Conservation (phyloP, 2,888 invertebrate genomes). For the Ectemnius cavifrons region DNA sequence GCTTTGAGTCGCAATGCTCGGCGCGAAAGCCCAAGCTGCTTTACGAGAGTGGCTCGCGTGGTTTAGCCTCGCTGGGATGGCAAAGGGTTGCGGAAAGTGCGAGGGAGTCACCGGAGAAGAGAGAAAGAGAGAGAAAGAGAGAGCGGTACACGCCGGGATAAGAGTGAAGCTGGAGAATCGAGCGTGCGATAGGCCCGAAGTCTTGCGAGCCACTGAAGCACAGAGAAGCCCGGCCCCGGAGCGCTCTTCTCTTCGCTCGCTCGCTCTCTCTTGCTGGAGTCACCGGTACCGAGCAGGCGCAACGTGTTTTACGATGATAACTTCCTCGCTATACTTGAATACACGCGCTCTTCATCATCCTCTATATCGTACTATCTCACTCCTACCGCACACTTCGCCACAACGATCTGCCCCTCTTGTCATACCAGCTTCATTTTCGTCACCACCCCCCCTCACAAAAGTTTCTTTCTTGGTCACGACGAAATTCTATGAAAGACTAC, state of each 20-base stretch:
- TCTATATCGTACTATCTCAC: background rate
- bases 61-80: background rate
- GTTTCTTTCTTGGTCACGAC: too few species aligned
- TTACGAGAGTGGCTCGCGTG: background rate
- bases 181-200: conserved; percentile 72
- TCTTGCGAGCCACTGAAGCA: conserved; percentile 74
- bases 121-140: conserved; percentile 10
- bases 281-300: conserved; percentile 61
- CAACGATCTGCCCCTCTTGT: too few species aligned
- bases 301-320: conserved; percentile 59
- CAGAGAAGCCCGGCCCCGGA: conserved; percentile 27
- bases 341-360: too few species aligned
- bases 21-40: too few species aligned
- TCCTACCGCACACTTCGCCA: too few species aligned
- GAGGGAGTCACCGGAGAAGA: background rate
- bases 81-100: background rate
- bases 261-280: conserved; percentile 52
- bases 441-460: too few species aligned
- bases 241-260: conserved; percentile 33
- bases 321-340: conserved; percentile 27
- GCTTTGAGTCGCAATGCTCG: too few species aligned
- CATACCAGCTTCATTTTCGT: too few species aligned
- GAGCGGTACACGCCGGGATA: conserved; percentile 12
- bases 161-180: conserved; percentile 37
- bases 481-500: too few species aligned